phyloP scores from a whole-genome alignment of 2,797 vertebrate genomes.

The Muscicapa striata region DNA sequence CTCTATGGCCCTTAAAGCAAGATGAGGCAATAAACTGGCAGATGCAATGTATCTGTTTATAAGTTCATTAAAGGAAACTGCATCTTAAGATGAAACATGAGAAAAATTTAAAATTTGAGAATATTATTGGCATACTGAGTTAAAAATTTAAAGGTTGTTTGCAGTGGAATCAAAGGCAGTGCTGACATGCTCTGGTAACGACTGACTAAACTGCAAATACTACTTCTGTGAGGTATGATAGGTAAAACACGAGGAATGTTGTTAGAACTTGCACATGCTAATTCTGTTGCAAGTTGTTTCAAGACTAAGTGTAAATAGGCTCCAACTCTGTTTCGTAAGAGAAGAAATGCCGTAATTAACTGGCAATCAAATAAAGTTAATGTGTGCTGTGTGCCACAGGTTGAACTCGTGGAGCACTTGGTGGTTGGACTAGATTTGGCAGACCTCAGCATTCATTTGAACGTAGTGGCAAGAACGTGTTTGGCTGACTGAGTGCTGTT shows the following conservation, averaged over 20 bases:
- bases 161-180: neutral
- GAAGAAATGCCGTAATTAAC: neutral
- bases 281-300: neutral
- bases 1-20: neutral
- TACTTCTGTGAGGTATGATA: neutral
- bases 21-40: neutral
- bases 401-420: neutral
- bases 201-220: neutral
- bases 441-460: neutral
- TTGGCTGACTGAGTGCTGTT: neutral
- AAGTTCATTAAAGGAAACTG: neutral
- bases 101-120: neutral
- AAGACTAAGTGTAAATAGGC: neutral
- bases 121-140: neutral
- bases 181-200: neutral
- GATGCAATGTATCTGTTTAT: neutral
- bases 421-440: neutral
- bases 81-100: neutral
- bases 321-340: neutral
- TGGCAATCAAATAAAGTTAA: neutral
- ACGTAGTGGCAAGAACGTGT: accelerated
- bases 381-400: neutral
- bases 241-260: neutral
- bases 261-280: neutral
- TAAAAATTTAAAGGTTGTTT: neutral